Evolutionary conservation across 2,888 invertebrate species (phyloP), one percentile per base, ranked within the genome.

Genomic region (Dasypolia templi): DNA sequence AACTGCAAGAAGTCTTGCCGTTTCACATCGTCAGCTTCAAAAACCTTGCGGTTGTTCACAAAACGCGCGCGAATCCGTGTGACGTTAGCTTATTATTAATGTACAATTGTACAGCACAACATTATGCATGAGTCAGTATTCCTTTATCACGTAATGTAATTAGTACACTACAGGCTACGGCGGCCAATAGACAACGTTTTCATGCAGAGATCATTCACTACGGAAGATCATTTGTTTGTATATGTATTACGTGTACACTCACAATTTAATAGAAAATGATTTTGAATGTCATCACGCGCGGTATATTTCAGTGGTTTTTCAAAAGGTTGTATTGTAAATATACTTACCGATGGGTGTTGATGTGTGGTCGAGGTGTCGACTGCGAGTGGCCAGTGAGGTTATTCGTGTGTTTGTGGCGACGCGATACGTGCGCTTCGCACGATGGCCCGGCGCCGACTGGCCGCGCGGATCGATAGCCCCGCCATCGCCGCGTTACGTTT

Each of bases 381-480:
- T 42, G 86, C 84, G 87, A 75, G 71, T 73, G 81, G 70, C 72
- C 74, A 76, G 84, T 83, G 83, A 87, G 86, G 89, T 84, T 86
- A 86, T 76, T 78, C 66, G 84, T 84, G 56, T 73, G 62, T 82
- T 53, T 51, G 83, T 84, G 79, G 62, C 70, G 84, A 75, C 83
- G 85, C 82, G 84, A 83, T 86, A 94, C 95, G 93, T 91, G 89
- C 86, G 84, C 84, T 91, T 90, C 94, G 92, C 91, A 87, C 90
- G 90, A 88, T 78, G 91, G 92, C 92, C 93, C 93, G 92, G 94
- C 94, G 95, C 95, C 92, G 92, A 96, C 96, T 95, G 92, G 75
- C 87, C 89, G 94, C 94, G 93, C 90, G 94, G 95, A 95, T 96
- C 96, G 96, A 95, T 96, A 94, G 79, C 81, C 71, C 87, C 84